Evolutionary conservation across 2,113 vertebrate species (phyloP).

Genomic region (Willisornis vidua): DNA sequence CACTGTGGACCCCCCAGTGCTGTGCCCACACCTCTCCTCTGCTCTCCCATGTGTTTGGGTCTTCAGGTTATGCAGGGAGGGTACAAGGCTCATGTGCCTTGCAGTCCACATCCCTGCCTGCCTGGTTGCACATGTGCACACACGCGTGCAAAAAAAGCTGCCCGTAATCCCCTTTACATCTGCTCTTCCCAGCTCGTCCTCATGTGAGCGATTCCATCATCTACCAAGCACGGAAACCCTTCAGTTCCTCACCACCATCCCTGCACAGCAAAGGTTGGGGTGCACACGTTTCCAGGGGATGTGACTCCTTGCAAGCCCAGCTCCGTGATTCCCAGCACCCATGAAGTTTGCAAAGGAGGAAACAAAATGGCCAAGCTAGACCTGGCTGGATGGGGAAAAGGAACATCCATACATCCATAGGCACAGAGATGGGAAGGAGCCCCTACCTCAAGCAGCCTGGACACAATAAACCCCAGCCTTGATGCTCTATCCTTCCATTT

Average conservation of each 20-base stretch:
- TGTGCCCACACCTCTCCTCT: neutral
- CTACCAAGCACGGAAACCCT: accelerated
- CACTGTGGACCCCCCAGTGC: neutral
- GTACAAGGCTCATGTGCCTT: neutral
- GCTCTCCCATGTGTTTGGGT: accelerated
- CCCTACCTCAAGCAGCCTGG: accelerated
- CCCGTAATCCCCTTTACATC: neutral
- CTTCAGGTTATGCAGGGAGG: neutral
- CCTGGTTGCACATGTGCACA: neutral
- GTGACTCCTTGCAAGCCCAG: neutral
- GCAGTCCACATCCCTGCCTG: accelerated
- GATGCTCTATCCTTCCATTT: neutral
- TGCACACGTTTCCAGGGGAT: neutral
- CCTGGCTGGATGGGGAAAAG: neutral
- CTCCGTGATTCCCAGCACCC: neutral
- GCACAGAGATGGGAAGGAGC: neutral
- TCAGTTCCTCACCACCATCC: accelerated
- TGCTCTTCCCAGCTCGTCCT: neutral
- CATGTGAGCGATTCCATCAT: accelerated
- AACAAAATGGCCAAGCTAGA: accelerated
- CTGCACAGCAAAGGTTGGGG: accelerated
- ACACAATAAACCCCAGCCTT: too few species aligned
- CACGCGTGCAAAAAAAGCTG: neutral
- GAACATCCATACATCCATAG: neutral
- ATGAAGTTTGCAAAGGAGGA: accelerated